Evolutionary conservation across 2,113 vertebrate species (phyloP).

Genomic region (Leptosomus discolor): DNA sequence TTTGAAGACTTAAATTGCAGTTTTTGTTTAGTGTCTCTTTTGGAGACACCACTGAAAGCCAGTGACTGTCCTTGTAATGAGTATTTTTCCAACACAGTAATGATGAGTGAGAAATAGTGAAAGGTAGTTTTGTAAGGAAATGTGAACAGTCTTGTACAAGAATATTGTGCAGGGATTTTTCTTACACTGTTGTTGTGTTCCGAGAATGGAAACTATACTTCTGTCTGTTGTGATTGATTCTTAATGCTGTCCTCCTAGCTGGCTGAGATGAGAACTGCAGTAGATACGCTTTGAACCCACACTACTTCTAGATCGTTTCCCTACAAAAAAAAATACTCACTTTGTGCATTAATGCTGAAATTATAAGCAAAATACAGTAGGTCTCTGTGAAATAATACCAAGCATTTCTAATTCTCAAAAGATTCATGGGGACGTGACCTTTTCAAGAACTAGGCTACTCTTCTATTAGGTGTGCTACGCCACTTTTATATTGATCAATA

Average conservation of each 20-base stretch:
- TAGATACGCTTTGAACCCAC: not conserved
- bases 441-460: not conserved
- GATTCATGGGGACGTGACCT: not conserved
- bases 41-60: not conserved
- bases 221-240: not conserved
- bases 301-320: not conserved
- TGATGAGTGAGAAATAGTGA: not conserved
- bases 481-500: not conserved
- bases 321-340: not conserved
- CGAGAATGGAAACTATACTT: not conserved
- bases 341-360: not conserved
- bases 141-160: not conserved
- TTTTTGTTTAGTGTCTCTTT: not conserved
- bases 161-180: not conserved
- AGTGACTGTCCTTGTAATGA: not conserved
- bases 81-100: not conserved
- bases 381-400: not conserved
- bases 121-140: not conserved
- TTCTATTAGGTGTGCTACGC: not conserved
- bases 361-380: not conserved
- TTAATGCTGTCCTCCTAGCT: not conserved
- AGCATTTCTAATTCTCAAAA: not conserved
- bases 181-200: not conserved
- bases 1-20: not conserved
- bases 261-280: not conserved